A percentile compares a stretch with the other conserved stretches of the same genome.
These are phyloP conservation scores for Epinephelus cyanopodus DNA, from an alignment of 2,113 vertebrate species.

Conservation along the genomic window DNA sequence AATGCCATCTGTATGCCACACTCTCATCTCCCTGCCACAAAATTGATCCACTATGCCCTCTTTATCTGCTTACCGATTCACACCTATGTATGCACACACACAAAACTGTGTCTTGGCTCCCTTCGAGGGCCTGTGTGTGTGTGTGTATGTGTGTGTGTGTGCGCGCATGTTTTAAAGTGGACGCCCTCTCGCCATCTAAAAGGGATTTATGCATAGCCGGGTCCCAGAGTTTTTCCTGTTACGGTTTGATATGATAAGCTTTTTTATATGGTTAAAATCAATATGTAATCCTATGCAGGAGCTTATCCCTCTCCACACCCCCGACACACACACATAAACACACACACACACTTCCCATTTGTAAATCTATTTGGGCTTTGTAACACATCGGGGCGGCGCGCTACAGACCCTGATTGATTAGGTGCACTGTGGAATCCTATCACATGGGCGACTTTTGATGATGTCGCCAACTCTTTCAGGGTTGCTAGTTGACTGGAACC, in stretches of 20 bases:
- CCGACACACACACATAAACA: constrained; percentile 56
- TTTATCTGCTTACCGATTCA: constrained; percentile 83
- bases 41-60: constrained; percentile 92
- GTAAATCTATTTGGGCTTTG: constrained; percentile 99
- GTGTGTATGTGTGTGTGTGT: constrained; percentile 47
- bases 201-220: constrained; percentile 97
- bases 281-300: constrained; percentile 99
- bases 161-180: constrained; percentile 89
- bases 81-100: constrained; percentile 68
- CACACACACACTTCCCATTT: constrained; percentile 92
- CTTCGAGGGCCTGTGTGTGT: constrained; percentile 75
- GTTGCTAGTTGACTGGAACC: constrained; percentile 96
- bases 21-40: constrained; percentile 89
- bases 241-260: constrained; percentile 99
- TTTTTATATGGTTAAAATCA: constrained; percentile 99
- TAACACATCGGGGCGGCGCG: constrained; percentile 92
- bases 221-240: constrained; percentile 93
- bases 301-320: constrained; percentile 94
- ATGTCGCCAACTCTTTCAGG: constrained; percentile 98
- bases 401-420: constrained; percentile 99
- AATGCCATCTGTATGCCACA: constrained; percentile 84
- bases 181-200: constrained; percentile 91
- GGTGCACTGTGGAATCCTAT: constrained; percentile 95
- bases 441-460: constrained; percentile 97
- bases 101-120: constrained; percentile 53